A percentile compares a stretch with the other conserved stretches of the same genome.
phyloP scores from a whole-genome alignment of 2,888 invertebrate species.

The Caenorhabditis imperialis region DNA sequence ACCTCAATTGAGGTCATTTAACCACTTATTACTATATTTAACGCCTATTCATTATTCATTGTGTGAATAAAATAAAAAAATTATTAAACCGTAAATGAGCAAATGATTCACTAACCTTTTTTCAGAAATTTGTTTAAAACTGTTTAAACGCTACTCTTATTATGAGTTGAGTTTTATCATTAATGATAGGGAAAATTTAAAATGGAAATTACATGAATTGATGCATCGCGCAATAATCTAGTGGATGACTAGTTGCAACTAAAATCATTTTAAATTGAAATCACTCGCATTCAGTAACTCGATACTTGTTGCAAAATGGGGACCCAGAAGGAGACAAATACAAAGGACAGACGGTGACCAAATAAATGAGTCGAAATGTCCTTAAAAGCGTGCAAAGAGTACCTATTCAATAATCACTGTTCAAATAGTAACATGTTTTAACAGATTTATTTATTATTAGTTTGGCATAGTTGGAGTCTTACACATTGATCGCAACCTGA shows the following conservation, averaged over 20 bases:
- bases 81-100: too few relatives aligned
- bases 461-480: too few relatives aligned
- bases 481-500: too few relatives aligned
- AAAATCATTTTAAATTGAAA: too few relatives aligned
- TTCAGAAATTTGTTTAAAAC: too few relatives aligned
- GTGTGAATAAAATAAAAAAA: too few relatives aligned
- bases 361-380: slow-evolving; percentile 38
- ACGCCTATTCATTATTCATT: slow-evolving; percentile 34
- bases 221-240: slow-evolving; percentile 39
- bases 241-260: too few relatives aligned
- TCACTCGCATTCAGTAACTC: slow-evolving; percentile 4
- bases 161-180: too few relatives aligned
- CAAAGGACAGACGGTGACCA: slow-evolving; percentile 20
- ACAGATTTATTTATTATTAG: too few relatives aligned
- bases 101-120: too few relatives aligned
- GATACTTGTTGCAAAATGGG: slow-evolving; percentile 20
- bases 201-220: neutral
- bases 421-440: slow-evolving; percentile 26
- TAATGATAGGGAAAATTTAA: too few relatives aligned
- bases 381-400: neutral
- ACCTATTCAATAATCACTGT: slow-evolving; percentile 45
- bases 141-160: too few relatives aligned
- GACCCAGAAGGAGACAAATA: slow-evolving; percentile 7
- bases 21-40: slow-evolving; percentile 15
- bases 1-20: slow-evolving; percentile 45